These are phyloP conservation scores for Caerostris darwini DNA, from an alignment of 1,140 invertebrate species.

Conservation along the genomic window DNA sequence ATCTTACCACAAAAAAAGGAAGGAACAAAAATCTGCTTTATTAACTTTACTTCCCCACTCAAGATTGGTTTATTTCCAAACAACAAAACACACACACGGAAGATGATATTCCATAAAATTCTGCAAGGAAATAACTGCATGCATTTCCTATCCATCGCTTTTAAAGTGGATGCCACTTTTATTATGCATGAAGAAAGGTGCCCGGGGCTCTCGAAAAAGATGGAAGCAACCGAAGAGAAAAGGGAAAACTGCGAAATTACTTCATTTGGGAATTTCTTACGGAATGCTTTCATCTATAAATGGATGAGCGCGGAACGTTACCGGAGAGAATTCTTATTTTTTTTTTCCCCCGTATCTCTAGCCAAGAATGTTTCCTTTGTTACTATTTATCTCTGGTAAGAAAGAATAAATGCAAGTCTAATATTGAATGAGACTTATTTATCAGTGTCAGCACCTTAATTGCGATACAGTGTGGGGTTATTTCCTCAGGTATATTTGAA, in stretches of 20 bases:
- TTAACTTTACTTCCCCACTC: no score
- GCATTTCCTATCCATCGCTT: no score
- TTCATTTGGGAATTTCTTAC: slow-evolving; percentile 11
- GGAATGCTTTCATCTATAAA: not conserved
- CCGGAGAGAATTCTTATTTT: not conserved
- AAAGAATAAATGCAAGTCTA: not conserved
- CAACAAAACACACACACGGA: no score
- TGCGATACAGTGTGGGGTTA: no score
- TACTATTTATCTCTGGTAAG: not conserved
- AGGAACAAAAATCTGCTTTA: no score
- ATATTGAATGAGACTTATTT: not conserved
- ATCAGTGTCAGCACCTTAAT: not conserved
- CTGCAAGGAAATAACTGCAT: not conserved
- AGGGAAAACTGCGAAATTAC: not conserved
- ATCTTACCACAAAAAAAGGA: no score
- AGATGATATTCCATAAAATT: not conserved
- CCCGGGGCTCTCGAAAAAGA: not conserved
- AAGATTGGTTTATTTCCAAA: no score
- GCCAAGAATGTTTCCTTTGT: not conserved
- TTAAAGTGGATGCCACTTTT: not conserved
- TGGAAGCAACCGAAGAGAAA: not conserved
- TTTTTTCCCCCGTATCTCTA: not conserved
- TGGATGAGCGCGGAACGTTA: not conserved
- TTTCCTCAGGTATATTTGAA: no score
- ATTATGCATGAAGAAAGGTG: not conserved